A percentile compares a stretch with the other conserved stretches of the same genome.
Evolutionary conservation across 2,888 invertebrate species (phyloP).

Genomic region (Pheosia tremula): DNA sequence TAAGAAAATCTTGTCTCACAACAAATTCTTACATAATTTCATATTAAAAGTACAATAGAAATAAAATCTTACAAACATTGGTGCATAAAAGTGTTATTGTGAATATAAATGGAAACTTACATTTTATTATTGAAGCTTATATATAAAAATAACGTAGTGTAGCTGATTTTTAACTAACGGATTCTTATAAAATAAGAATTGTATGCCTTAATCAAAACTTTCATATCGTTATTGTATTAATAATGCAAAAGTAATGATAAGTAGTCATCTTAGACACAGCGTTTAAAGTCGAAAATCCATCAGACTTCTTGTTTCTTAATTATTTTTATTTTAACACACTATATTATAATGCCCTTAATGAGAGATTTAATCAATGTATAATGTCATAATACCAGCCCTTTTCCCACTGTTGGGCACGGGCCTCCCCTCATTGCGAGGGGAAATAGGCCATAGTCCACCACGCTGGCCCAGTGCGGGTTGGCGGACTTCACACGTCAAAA

Average conservation of each 20-base stretch:
- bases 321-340: no score
- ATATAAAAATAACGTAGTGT: slow-evolving; percentile 45
- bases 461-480: no score
- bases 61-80: slow-evolving; percentile 36
- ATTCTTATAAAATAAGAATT: slow-evolving; percentile 81
- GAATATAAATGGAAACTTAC: slow-evolving; percentile 25
- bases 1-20: slow-evolving; percentile 2
- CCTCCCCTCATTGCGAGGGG: no score
- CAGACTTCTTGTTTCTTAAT: no score
- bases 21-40: slow-evolving; percentile 16
- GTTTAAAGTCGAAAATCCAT: neutral
- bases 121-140: slow-evolving; percentile 28
- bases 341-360: no score
- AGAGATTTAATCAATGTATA: no score
- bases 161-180: slow-evolving; percentile 55
- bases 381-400: no score
- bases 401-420: no score
- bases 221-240: slow-evolving; percentile 82
- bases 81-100: slow-evolving; percentile 44
- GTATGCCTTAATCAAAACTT: slow-evolving; percentile 78
- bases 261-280: slow-evolving; percentile 5
- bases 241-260: slow-evolving; percentile 59
- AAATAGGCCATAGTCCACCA: no score
- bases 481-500: no score
- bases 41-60: slow-evolving; percentile 47